Evolutionary conservation across 2,888 invertebrate species (phyloP).

Genomic region (Ypsolopha scabrella): DNA sequence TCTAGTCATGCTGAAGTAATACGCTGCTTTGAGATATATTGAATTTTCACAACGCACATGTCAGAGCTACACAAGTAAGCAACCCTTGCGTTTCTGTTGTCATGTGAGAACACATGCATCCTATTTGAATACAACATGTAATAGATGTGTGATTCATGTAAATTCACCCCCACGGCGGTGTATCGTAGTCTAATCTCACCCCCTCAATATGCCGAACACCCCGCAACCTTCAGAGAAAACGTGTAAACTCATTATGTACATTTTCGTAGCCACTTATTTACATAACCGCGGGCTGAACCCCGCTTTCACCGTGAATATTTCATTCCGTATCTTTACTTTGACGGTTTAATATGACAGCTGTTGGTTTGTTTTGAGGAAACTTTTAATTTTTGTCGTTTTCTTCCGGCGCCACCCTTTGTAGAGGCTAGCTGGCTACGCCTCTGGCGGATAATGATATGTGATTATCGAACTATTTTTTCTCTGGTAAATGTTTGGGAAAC

Average conservation of each 20-base stretch:
- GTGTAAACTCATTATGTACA: slow-evolving; percentile 71
- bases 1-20: too few relatives aligned
- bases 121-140: slow-evolving; percentile 51
- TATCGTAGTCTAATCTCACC: slow-evolving; percentile 54
- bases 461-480: slow-evolving; percentile 54
- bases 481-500: slow-evolving; percentile 49
- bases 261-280: slow-evolving; percentile 70
- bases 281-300: slow-evolving; percentile 63
- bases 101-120: too few relatives aligned
- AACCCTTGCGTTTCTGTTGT: too few relatives aligned
- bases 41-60: too few relatives aligned
- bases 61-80: too few relatives aligned
- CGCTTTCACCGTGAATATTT: slow-evolving; percentile 71
- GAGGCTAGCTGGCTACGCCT: slow-evolving; percentile 36
- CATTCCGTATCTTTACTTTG: slow-evolving; percentile 67
- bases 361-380: slow-evolving; percentile 64
- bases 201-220: slow-evolving; percentile 48
- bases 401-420: slow-evolving; percentile 51
- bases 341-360: slow-evolving; percentile 69
- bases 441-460: slow-evolving; percentile 55
- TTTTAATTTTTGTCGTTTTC: slow-evolving; percentile 65
- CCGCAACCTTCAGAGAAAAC: slow-evolving; percentile 53
- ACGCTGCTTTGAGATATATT: too few relatives aligned
- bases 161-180: slow-evolving; percentile 61
- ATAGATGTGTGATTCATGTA: slow-evolving; percentile 63